Conservation (phyloP, 2,113 vertebrate species). For the Melanostigma gelatinosum region DNA sequence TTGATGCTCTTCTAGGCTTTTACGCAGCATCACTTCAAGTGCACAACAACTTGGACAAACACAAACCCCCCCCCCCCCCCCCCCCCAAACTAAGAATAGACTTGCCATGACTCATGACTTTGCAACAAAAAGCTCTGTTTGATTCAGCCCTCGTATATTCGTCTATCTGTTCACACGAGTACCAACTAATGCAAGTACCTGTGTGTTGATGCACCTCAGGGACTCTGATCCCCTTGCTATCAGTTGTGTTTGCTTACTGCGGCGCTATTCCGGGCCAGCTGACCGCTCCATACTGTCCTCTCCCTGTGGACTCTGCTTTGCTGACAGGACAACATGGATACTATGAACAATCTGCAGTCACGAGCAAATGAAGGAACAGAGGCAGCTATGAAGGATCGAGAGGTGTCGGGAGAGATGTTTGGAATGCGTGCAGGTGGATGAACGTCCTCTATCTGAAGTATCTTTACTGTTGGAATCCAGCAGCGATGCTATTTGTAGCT, state of each 20-base stretch:
- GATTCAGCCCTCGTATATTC: constrained; percentile 56
- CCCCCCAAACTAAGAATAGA: constrained; percentile 76
- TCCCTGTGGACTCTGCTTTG: constrained; percentile 66
- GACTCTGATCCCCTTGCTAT: constrained; percentile 54
- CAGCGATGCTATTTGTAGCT: constrained; percentile 45
- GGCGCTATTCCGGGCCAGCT: constrained; percentile 77
- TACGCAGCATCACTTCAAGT: constrained; percentile 69
- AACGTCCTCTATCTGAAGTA: constrained; percentile 22
- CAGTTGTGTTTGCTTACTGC: constrained; percentile 70
- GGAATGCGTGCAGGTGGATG: constrained; percentile 15
- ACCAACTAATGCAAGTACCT: constrained; percentile 13
- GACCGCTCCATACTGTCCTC: constrained; percentile 66
- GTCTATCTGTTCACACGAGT: constrained; percentile 19
- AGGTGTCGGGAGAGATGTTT: constrained; percentile 27
- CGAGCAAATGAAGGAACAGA: constrained; percentile 45
- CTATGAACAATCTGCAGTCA: constrained; percentile 49
- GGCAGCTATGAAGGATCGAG: constrained; percentile 37
- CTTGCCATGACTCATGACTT: constrained; percentile 78
- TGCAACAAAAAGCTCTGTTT: constrained; percentile 75
- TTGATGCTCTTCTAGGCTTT: constrained; percentile 34
- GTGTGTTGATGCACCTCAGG: constrained; percentile 35
- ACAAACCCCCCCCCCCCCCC: constrained; percentile 41
- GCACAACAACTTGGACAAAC: constrained; percentile 68
- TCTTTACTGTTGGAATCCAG: constrained; percentile 14
- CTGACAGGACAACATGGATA: constrained; percentile 68